Evolutionary conservation across 2,113 vertebrate genomes (phyloP), one percentile per base, ranked within the genome.

Genomic region (Beaufortia kweichowensis): DNA sequence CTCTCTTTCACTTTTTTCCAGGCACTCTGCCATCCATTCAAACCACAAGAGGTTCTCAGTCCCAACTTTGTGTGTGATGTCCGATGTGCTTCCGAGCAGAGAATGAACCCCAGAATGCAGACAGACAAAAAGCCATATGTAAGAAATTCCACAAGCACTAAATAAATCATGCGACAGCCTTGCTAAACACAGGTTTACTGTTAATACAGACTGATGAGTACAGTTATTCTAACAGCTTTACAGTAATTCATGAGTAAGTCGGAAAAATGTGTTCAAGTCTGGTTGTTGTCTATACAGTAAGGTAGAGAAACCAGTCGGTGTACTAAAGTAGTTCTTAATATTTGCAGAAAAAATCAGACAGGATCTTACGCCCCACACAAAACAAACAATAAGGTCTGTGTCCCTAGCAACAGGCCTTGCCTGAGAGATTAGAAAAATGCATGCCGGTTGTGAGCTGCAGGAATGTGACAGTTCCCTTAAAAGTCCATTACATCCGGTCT

Each of bases 401-500:
- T 43, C 28, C 69, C 29, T 65, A 61, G 77, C 65, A 82, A 82
- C 77, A 53, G 24, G 28, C 53, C 50, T 39, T 61, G 17, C 50
- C 31, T 57, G 6, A 41, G 14, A 71, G 53, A 59, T 23, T 56
- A 6, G 0, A 56, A 33, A 56, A 55, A 33, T 12, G 15, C 11
- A 15, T 41, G 29, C 8, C 50, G 14, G 10, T 61, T 59, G 43
- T 72, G 8, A 74, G 46, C 61, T 11, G 4, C 62, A 59, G 75
- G 67, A 78, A 70, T 50, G 21, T 12, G 12, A 31, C 35, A 21
- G 2, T 55, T 17, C 9, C 76, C 64, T 23, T 78, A 78, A 19
- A 75, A 70, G 80, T 70, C 60, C 29, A 33, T 31, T 63, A 82
- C 65, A 71, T 82, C 76, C 65, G 65, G 23, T 69, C 41, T 28